Evolutionary conservation across 2,797 vertebrate species (phyloP).

Genomic region (Argentina silus): DNA sequence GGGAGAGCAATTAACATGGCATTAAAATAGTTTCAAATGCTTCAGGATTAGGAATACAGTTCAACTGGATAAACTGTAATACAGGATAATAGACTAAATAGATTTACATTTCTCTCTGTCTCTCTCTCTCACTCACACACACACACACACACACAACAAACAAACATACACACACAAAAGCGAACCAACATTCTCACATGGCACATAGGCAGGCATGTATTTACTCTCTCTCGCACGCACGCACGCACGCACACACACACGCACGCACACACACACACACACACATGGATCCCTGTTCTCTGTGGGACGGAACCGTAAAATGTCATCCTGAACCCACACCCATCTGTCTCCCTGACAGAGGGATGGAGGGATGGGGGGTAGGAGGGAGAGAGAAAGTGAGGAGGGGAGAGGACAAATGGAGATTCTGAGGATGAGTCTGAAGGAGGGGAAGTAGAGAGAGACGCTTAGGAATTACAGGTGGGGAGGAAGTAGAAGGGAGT

Average conservation of each 20-base stretch:
- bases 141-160: not conserved
- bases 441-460: too few species aligned
- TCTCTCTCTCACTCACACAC: too few species aligned
- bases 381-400: not conserved
- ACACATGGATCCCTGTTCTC: conserved; percentile 16
- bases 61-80: not conserved
- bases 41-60: conserved; percentile 7
- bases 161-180: not conserved
- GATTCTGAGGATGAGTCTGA: not conserved
- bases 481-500: too few species aligned
- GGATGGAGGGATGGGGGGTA: not conserved
- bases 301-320: conserved; percentile 6
- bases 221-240: not conserved
- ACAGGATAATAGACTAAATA: not conserved
- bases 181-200: not conserved
- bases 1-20: not conserved
- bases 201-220: not conserved
- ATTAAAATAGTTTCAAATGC: conserved; percentile 1
- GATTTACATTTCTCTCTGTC: too few species aligned
- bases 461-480: too few species aligned
- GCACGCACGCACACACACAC: not conserved
- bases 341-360: conserved; percentile 22
- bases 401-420: not conserved
- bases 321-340: conserved; percentile 1
- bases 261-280: not conserved